These are phyloP conservation scores for Anagyrus pseudococci DNA, from an alignment of 2,888 invertebrate genomes.

Conservation along the genomic window DNA sequence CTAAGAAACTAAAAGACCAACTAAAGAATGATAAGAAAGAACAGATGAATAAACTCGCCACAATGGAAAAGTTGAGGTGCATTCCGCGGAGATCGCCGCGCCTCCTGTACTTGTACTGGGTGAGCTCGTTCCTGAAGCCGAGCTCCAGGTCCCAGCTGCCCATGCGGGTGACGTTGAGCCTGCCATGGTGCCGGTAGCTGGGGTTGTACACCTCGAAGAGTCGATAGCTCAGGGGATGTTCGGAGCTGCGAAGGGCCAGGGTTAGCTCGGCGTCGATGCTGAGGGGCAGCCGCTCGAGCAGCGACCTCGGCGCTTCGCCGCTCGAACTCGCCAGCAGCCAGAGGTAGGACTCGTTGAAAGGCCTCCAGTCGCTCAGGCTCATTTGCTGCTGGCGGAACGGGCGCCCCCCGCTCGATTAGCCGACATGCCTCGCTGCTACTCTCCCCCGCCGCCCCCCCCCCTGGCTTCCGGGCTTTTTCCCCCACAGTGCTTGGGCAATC, in stretches of 20 bases:
- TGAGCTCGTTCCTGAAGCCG: conserved; percentile 43
- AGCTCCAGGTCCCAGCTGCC: conserved; percentile 44
- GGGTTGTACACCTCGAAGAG: conserved; percentile 52
- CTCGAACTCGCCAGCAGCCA: conserved; percentile 46
- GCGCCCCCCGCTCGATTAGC: too few species aligned
- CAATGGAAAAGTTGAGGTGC: conserved; percentile 47
- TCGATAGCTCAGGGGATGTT: conserved; percentile 26
- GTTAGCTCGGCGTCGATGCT: conserved; percentile 49
- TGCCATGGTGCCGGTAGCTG: conserved; percentile 48
- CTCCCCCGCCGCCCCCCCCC: too few species aligned
- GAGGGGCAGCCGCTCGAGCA: conserved; percentile 42
- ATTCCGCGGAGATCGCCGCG: conserved; percentile 48
- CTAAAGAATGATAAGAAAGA: too few species aligned
- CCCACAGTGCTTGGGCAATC: too few species aligned
- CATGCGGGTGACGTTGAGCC: conserved; percentile 46
- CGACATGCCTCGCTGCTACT: too few species aligned
- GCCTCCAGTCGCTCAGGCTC: conserved; percentile 39
- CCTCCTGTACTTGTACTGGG: conserved; percentile 50
- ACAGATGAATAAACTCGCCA: conserved; percentile 41
- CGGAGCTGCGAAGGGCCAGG: conserved; percentile 38
- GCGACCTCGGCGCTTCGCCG: conserved; percentile 33
- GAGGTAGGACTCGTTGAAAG: conserved; percentile 51
- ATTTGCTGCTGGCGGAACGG: conserved; percentile 40
- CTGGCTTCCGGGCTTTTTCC: too few species aligned
- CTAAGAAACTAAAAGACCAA: too few species aligned